Evolutionary conservation across 2,113 vertebrate species (phyloP).

Genomic region (Asarcornis scutulata): DNA sequence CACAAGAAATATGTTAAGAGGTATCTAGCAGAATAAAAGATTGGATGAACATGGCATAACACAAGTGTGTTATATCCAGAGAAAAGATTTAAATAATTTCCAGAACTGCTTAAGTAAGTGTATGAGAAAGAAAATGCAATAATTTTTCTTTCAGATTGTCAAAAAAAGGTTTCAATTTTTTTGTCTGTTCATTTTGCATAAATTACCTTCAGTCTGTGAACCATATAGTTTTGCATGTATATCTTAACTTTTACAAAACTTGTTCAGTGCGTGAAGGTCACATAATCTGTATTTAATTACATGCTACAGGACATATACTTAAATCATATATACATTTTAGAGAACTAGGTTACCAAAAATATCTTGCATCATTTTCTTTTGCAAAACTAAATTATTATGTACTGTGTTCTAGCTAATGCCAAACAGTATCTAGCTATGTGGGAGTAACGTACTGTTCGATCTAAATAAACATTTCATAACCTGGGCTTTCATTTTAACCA

Average conservation of each 20-base stretch:
- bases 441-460: background rate
- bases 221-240: background rate
- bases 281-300: background rate
- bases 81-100: constrained; percentile 7
- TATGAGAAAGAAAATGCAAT: background rate
- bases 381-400: background rate
- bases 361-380: background rate
- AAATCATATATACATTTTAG: background rate
- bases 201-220: background rate
- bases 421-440: background rate
- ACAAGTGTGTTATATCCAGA: background rate
- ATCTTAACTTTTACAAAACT: background rate
- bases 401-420: background rate
- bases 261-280: background rate
- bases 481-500: constrained; percentile 10
- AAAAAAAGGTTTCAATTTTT: background rate
- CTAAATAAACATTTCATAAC: constrained; percentile 2
- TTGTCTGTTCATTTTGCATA: background rate
- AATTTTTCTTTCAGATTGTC: background rate
- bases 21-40: background rate
- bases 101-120: background rate
- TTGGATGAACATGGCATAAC: background rate
- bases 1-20: constrained; percentile 5
- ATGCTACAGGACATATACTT: background rate
- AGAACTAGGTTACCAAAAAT: background rate